phyloP scores from a whole-genome alignment of 2,888 invertebrate species.

The Steromphala cineraria region DNA sequence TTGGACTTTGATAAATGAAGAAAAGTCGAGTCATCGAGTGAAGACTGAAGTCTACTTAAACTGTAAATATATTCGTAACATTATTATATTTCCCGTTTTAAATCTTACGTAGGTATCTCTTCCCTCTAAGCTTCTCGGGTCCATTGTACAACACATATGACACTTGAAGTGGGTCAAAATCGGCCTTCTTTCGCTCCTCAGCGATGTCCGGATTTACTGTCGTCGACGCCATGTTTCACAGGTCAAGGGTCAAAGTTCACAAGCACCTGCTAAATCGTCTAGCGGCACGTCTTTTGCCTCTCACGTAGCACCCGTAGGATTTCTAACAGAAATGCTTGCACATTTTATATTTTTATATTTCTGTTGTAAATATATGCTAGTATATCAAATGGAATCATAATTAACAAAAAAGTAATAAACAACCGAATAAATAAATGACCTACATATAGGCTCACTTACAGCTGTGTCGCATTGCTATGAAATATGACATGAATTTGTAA shows the following conservation, averaged over 20 bases:
- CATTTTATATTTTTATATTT: too few species aligned
- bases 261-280: neutral
- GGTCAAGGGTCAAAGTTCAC: neutral
- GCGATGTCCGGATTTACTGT: conserved; percentile 63
- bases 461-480: too few species aligned
- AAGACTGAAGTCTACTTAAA: neutral
- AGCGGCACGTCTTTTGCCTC: neutral
- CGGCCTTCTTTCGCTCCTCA: conserved; percentile 60
- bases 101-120: conserved; percentile 56
- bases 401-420: too few species aligned
- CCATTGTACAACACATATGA: conserved; percentile 65
- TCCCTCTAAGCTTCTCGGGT: conserved; percentile 48
- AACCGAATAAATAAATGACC: too few species aligned
- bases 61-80: neutral
- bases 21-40: neutral
- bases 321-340: too few species aligned
- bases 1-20: too few species aligned
- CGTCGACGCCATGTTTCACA: neutral
- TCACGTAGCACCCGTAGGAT: too few species aligned
- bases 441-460: too few species aligned
- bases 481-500: too few species aligned
- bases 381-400: too few species aligned
- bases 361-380: too few species aligned
- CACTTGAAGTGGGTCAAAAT: conserved; percentile 64
- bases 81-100: neutral